phyloP scores from a whole-genome alignment of 2,888 invertebrate species.

The Ellobium chinense region DNA sequence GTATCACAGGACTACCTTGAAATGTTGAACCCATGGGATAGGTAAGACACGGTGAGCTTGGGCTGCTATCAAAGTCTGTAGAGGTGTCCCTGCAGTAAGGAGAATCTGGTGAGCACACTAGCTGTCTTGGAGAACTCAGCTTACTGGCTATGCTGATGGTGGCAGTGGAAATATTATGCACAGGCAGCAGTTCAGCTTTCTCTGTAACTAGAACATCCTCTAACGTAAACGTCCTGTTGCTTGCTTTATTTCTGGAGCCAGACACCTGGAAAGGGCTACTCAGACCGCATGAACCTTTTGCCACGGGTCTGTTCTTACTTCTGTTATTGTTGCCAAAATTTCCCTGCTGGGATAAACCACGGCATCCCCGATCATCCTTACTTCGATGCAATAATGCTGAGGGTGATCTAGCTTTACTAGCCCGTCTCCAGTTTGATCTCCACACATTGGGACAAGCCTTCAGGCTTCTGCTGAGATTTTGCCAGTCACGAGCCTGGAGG shows the following conservation, averaged over 20 bases:
- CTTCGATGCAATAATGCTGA: neutral
- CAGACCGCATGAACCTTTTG: conserved; percentile 14
- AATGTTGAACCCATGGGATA: too few relatives aligned
- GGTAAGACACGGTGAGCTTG: neutral
- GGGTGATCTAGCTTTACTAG: neutral
- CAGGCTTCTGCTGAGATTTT: neutral
- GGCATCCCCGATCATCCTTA: neutral
- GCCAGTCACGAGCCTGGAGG: conserved; percentile 1
- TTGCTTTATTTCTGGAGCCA: conserved; percentile 6
- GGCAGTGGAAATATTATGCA: conserved; percentile 20
- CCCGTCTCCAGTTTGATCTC: neutral
- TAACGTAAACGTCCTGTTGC: conserved; percentile 26
- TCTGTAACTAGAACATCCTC: neutral
- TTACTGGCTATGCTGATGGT: conserved; percentile 20
- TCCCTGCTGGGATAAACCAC: too few relatives aligned
- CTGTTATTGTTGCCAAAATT: too few relatives aligned
- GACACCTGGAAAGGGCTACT: neutral
- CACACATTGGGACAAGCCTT: neutral
- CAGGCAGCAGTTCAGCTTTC: neutral
- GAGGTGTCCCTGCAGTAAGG: too few relatives aligned
- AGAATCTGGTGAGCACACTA: too few relatives aligned
- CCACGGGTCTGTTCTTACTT: neutral
- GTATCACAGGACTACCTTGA: too few relatives aligned
- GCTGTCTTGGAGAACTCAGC: neutral
- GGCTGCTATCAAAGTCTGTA: neutral